These are phyloP conservation scores for Bellardia bayeri DNA, from an alignment of 2,888 invertebrate species.

Conservation along the genomic window DNA sequence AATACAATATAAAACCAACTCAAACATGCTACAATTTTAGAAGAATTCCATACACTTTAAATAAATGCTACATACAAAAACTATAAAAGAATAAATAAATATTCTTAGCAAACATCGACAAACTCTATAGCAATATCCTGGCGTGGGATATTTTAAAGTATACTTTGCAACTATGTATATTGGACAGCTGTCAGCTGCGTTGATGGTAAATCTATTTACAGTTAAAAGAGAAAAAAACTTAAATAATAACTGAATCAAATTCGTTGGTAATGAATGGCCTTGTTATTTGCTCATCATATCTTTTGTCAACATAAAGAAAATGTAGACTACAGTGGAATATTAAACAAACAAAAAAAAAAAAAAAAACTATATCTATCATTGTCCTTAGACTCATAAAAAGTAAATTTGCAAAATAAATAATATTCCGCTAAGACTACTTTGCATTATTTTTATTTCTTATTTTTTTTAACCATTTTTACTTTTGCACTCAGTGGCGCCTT, in stretches of 20 bases:
- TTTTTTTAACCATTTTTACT: background rate
- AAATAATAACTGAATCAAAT: conserved; percentile 10
- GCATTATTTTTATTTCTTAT: conserved; percentile 19
- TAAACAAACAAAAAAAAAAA: background rate
- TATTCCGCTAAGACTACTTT: conserved; percentile 42
- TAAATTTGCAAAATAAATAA: conserved; percentile 36
- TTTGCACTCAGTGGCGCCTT: conserved; percentile 57
- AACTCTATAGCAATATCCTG: too few species aligned
- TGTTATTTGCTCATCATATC: conserved; percentile 24
- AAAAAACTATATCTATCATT: background rate
- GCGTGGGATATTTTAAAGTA: too few species aligned
- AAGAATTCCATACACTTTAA: too few species aligned
- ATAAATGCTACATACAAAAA: too few species aligned
- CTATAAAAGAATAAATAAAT: too few species aligned
- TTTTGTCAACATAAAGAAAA: conserved; percentile 3
- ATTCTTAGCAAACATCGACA: too few species aligned
- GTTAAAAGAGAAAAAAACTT: background rate
- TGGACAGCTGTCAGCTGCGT: background rate
- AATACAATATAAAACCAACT: too few species aligned
- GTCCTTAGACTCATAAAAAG: conserved; percentile 10
- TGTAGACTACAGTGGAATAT: background rate
- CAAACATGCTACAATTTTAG: too few species aligned
- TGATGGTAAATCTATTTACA: conserved; percentile 9
- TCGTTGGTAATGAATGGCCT: conserved; percentile 26
- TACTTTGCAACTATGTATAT: background rate